Evolutionary conservation across 1,140 invertebrate species (phyloP).

Genomic region (Drosophila sechellia): DNA sequence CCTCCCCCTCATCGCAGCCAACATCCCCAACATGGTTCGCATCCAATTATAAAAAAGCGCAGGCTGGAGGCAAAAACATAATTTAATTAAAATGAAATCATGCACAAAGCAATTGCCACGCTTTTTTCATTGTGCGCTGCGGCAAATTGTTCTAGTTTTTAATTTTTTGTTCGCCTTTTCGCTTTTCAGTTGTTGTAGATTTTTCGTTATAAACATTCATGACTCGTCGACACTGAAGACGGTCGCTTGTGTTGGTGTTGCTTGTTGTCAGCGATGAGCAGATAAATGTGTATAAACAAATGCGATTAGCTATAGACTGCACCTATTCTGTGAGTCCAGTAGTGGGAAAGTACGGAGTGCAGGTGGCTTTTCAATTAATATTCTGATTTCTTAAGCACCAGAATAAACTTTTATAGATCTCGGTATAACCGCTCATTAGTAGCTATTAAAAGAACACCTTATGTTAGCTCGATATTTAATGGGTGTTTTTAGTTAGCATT

Average conservation of each 20-base stretch:
- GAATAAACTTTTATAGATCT: conserved; percentile 14
- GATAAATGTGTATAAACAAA: conserved; percentile 34
- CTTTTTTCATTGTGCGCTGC: conserved; percentile 76
- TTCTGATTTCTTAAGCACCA: conserved; percentile 15
- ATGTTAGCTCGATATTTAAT: not conserved
- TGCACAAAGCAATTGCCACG: conserved; percentile 80
- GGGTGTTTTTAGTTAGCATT: not conserved
- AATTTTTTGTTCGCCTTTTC: conserved; percentile 45
- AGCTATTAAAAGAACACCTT: conserved; percentile 8
- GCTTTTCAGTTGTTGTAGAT: conserved; percentile 46
- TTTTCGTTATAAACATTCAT: conserved; percentile 69
- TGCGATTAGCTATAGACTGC: conserved; percentile 23
- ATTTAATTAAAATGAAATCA: conserved; percentile 84
- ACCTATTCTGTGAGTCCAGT: not conserved
- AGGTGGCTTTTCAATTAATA: conserved; percentile 19
- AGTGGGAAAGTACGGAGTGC: conserved; percentile 10
- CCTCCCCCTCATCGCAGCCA: not conserved
- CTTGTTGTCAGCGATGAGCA: conserved; percentile 42
- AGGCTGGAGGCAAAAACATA: conserved; percentile 66
- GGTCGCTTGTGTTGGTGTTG: conserved; percentile 48
- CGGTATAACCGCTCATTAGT: not conserved
- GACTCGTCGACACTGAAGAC: conserved; percentile 78
- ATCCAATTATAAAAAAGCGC: conserved; percentile 75
- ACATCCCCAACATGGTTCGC: conserved; percentile 35
- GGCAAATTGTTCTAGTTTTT: conserved; percentile 80